Percentiles rank a stretch among this genome's conserved stretches.
Evolutionary conservation across 2,888 invertebrate genomes (phyloP).

Genomic region (Cryptophagus acutangulus): DNA sequence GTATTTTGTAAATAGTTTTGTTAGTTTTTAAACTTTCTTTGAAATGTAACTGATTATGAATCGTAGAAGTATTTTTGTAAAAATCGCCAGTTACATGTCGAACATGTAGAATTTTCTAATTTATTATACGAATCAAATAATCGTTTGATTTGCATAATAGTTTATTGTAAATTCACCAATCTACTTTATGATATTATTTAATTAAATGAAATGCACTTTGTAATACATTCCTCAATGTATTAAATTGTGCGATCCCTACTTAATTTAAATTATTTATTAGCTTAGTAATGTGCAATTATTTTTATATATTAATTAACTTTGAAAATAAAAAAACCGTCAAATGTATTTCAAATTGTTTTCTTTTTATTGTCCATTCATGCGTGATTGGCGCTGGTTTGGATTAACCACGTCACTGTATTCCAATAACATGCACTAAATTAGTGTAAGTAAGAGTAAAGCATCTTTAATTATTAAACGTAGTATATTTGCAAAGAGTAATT

Average conservation of each 20-base stretch:
- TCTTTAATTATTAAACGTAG: too few relatives aligned
- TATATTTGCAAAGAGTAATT: background rate
- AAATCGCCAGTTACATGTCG: constrained; percentile 20
- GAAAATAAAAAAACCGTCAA: background rate
- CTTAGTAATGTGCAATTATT: constrained; percentile 16
- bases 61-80: constrained; percentile 4
- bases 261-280: constrained; percentile 16
- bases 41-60: constrained; percentile 7
- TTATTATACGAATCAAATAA: constrained; percentile 13
- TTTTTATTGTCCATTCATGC: background rate
- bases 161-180: constrained; percentile 9
- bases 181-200: background rate
- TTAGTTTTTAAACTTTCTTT: background rate
- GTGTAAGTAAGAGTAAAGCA: too few relatives aligned
- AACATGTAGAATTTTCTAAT: constrained; percentile 13
- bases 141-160: constrained; percentile 7
- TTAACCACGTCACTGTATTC: too few relatives aligned
- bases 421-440: too few relatives aligned
- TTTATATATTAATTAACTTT: constrained; percentile 3
- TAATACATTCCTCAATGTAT: constrained; percentile 10
- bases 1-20: constrained; percentile 16
- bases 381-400: too few relatives aligned
- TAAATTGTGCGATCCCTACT: constrained; percentile 7
- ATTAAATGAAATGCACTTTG: constrained; percentile 8
- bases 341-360: background rate